Conservation (phyloP, 2,888 invertebrate species). For the Augochlorella aurata region DNA sequence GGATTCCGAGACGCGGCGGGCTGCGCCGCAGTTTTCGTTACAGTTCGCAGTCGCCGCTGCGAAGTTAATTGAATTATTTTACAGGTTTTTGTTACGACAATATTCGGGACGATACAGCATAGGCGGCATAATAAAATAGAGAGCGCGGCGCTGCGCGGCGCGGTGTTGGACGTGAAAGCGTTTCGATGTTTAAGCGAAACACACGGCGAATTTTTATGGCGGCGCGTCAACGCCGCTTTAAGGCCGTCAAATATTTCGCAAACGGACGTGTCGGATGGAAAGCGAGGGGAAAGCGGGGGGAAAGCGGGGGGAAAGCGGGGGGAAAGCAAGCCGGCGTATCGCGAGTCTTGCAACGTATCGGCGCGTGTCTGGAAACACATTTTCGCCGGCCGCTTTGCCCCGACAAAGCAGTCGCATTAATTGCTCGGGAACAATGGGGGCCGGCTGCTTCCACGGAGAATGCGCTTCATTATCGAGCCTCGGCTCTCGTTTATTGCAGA, state of each 20-base stretch:
- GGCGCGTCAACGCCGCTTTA: constrained; percentile 14
- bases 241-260: constrained; percentile 25
- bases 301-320: background rate
- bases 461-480: constrained; percentile 45
- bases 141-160: background rate
- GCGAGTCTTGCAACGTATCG: background rate
- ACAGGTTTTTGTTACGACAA: background rate
- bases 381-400: background rate
- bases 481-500: constrained; percentile 1
- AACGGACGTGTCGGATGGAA: constrained; percentile 3
- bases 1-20: background rate
- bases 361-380: constrained; percentile 12
- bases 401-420: constrained; percentile 19
- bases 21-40: constrained; percentile 9
- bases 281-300: background rate
- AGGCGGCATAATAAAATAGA: constrained; percentile 5
- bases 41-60: background rate
- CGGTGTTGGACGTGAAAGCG: background rate
- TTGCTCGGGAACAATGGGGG: constrained; percentile 19
- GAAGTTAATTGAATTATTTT: constrained; percentile 12
- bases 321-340: background rate
- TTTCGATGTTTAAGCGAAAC: constrained; percentile 34
- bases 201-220: constrained; percentile 38
- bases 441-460: constrained; percentile 21
- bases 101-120: background rate